Percentiles rank a stretch among this genome's conserved stretches.
phyloP scores from a whole-genome alignment of 2,797 vertebrate genomes.

The Scarus forsteni region DNA sequence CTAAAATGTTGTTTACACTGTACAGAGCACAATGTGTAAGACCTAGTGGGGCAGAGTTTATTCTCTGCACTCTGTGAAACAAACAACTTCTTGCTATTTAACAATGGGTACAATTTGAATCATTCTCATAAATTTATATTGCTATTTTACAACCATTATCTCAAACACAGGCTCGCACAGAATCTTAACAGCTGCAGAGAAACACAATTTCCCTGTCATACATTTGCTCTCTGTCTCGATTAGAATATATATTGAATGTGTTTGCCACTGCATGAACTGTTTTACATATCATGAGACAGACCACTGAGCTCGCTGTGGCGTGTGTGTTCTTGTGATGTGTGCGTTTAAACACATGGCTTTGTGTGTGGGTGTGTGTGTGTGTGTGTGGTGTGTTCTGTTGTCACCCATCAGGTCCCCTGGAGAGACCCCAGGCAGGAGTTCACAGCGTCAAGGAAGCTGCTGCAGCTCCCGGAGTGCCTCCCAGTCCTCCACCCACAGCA shows the following conservation, averaged over 20 bases:
- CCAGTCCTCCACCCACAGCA: constrained; percentile 89
- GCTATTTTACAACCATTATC: constrained; percentile 54
- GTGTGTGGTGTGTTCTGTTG: constrained; percentile 34
- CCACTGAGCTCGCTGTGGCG: constrained; percentile 41
- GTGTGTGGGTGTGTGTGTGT: constrained; percentile 17
- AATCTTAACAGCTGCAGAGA: constrained; percentile 48
- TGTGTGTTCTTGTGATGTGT: constrained; percentile 47
- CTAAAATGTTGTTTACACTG: neutral
- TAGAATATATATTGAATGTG: constrained; percentile 56
- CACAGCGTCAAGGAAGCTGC: constrained; percentile 92
- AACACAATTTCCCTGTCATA: constrained; percentile 13
- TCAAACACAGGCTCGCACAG: constrained; percentile 35
- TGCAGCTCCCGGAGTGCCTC: constrained; percentile 93
- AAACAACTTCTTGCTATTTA: constrained; percentile 13
- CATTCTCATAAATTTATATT: constrained; percentile 69
- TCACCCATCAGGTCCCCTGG: constrained; percentile 87
- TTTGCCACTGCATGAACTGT: constrained; percentile 36
- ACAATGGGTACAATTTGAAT: constrained; percentile 23
- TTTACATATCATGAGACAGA: constrained; percentile 35
- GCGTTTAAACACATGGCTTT: constrained; percentile 27
- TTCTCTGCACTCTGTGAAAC: constrained; percentile 25
- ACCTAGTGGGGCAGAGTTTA: neutral
- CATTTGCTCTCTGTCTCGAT: constrained; percentile 26
- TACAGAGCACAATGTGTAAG: neutral
- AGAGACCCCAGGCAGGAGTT: constrained; percentile 88